These are phyloP conservation scores for Lasiommata megera DNA, from an alignment of 2,888 invertebrate genomes.

Conservation along the genomic window DNA sequence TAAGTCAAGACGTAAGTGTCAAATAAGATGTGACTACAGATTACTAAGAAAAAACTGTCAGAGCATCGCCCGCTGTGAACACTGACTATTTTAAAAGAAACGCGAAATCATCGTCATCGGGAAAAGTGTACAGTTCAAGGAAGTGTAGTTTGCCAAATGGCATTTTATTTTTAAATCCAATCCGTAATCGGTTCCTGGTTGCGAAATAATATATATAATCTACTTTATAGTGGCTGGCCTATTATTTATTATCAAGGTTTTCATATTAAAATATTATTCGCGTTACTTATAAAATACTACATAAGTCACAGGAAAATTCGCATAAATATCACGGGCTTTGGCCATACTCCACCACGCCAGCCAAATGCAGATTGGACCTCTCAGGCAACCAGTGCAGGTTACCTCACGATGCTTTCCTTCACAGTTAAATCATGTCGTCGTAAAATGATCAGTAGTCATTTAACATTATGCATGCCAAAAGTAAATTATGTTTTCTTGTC, in stretches of 20 bases:
- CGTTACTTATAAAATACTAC: neutral
- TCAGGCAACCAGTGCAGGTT: too few relatives aligned
- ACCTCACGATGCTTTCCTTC: too few relatives aligned
- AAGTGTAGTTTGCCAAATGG: conserved; percentile 65
- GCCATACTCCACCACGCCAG: too few relatives aligned
- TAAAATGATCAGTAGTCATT: too few relatives aligned
- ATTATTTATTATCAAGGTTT: neutral
- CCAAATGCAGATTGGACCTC: too few relatives aligned
- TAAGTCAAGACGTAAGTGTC: neutral
- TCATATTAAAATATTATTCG: neutral
- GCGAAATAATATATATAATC: conserved; percentile 22
- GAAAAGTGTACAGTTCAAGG: conserved; percentile 58
- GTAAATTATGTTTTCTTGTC: too few relatives aligned
- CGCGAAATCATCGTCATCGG: conserved; percentile 45
- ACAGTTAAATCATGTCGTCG: too few relatives aligned
- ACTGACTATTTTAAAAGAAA: conserved; percentile 22
- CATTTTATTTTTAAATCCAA: conserved; percentile 52
- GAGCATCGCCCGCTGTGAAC: conserved; percentile 14
- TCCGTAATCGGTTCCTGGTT: conserved; percentile 46
- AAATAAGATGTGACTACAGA: neutral
- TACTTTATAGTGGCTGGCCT: neutral
- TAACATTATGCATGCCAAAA: too few relatives aligned
- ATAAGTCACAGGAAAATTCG: neutral
- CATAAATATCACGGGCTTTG: too few relatives aligned
- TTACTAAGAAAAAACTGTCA: neutral